Percentiles rank a stretch among this genome's conserved stretches.
Evolutionary conservation across 2,113 vertebrate species (phyloP).

Genomic region (Cervus canadensis): DNA sequence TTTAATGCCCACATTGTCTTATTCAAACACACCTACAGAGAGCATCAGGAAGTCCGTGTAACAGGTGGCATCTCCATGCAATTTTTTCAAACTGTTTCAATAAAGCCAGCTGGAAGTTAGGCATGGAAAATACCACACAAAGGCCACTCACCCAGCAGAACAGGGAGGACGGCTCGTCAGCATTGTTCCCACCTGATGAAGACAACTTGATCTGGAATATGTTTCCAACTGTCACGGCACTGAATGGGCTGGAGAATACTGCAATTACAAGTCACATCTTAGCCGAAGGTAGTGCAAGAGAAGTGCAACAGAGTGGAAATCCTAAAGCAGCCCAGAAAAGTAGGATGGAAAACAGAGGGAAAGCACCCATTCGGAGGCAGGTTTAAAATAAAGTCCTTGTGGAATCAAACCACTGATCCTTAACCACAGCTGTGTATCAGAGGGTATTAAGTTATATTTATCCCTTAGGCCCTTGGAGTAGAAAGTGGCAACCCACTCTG

Average conservation of each 20-base stretch:
- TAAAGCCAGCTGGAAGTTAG: not conserved
- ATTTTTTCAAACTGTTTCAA: not conserved
- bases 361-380: not conserved
- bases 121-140: constrained; percentile 33
- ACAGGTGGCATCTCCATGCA: not conserved
- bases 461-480: not conserved
- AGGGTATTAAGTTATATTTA: not conserved
- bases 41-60: not conserved
- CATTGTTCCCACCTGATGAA: not conserved
- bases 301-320: not conserved
- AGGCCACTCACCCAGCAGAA: not conserved
- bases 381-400: not conserved
- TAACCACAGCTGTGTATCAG: not conserved
- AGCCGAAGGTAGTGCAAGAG: not conserved
- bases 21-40: not conserved
- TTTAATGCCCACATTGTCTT: not conserved
- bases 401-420: not conserved
- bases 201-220: not conserved
- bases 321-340: not conserved
- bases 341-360: not conserved
- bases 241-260: not conserved
- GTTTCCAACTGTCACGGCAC: not conserved
- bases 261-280: not conserved
- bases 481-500: not conserved
- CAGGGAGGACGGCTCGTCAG: not conserved